Percentiles rank a stretch among this genome's conserved stretches.
Evolutionary conservation across 2,113 vertebrate species (phyloP).

Genomic region (Chlorodrepanis virens): DNA sequence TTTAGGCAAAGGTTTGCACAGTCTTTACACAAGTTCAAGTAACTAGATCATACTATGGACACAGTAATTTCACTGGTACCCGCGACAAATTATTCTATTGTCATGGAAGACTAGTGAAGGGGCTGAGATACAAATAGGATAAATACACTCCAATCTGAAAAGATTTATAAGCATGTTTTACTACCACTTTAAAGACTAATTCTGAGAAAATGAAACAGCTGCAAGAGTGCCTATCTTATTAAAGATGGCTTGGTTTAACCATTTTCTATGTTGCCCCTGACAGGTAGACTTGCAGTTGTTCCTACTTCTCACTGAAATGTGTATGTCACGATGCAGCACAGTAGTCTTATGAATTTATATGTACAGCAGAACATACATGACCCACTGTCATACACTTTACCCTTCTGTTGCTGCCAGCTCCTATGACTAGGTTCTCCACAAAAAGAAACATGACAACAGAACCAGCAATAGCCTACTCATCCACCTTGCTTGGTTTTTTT

Average conservation of each 20-base stretch:
- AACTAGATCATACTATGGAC: not conserved
- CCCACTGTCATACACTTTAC: not conserved
- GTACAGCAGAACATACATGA: not conserved
- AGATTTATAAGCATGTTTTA: not conserved
- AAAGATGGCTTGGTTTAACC: not conserved
- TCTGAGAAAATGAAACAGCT: not conserved
- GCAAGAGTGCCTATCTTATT: not conserved
- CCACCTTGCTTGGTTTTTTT: not conserved
- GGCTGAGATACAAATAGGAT: not conserved
- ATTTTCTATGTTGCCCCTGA: not conserved
- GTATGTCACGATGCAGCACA: not conserved
- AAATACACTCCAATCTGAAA: not conserved
- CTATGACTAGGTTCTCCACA: not conserved
- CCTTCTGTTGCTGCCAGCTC: not conserved
- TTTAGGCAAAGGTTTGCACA: not conserved
- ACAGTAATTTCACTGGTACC: not conserved
- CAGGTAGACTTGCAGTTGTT: not conserved
- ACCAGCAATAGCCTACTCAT: not conserved
- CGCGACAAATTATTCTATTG: not conserved
- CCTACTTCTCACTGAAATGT: not conserved
- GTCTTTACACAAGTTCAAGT: not conserved
- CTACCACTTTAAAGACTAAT: not conserved
- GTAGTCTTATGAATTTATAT: not conserved
- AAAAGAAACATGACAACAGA: not conserved
- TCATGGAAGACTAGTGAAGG: not conserved